These are phyloP conservation scores for Edolisoma coerulescens DNA, from an alignment of 2,113 vertebrate species.

Conservation along the genomic window DNA sequence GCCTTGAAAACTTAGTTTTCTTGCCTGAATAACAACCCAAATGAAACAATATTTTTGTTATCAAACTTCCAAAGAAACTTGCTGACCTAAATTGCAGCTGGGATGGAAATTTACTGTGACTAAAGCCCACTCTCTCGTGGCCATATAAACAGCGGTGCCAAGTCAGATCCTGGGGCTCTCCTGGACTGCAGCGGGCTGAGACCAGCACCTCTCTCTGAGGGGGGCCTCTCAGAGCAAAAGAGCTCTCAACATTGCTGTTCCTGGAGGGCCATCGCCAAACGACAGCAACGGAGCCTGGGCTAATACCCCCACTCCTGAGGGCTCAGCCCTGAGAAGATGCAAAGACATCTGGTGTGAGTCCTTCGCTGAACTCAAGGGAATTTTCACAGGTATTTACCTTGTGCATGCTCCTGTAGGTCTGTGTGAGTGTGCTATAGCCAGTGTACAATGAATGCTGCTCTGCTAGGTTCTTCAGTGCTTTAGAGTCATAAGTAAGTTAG, in stretches of 20 bases:
- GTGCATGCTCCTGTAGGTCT: background rate
- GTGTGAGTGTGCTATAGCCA: background rate
- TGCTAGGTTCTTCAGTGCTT: background rate
- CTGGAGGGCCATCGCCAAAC: background rate
- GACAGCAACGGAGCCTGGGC: background rate
- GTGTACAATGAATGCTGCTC: background rate
- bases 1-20: background rate
- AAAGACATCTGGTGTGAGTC: background rate
- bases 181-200: background rate
- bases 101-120: background rate
- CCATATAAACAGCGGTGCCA: background rate
- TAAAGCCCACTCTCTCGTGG: fast-evolving
- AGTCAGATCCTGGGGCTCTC: background rate
- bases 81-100: background rate
- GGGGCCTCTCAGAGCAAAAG: background rate
- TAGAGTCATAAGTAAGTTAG: background rate
- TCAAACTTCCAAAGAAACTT: background rate
- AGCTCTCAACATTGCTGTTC: background rate
- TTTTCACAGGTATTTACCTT: background rate
- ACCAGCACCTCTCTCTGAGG: background rate
- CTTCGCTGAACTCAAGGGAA: background rate
- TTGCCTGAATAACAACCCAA: background rate
- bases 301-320: too few relatives aligned
- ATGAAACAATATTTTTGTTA: background rate
- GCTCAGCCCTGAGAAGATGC: background rate